Conservation (phyloP, 2,888 invertebrate species). For the Ditylenchus weischeri region DNA sequence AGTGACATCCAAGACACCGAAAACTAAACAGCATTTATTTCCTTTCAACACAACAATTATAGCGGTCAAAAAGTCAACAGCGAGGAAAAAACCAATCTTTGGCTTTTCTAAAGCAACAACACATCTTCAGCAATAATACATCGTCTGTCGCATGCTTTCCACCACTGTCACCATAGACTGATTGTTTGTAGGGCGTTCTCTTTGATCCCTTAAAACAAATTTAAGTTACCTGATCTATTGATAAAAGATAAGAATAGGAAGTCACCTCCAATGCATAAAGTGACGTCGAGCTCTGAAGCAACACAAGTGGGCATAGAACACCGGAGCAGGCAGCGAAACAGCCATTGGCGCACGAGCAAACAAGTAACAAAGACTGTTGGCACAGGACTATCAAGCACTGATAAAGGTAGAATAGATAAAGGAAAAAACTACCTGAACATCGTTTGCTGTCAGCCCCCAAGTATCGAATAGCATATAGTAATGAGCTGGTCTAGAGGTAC, state of each 20-base stretch:
- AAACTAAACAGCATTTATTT: too few relatives aligned
- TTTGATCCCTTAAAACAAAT: not conserved
- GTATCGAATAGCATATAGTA: slow-evolving; percentile 82
- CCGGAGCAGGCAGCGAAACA: slow-evolving; percentile 64
- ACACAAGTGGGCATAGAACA: slow-evolving; percentile 48
- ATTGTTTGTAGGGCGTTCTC: not conserved
- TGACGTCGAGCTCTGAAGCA: slow-evolving; percentile 28
- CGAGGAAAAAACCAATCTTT: too few relatives aligned
- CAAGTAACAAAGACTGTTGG: slow-evolving; percentile 80
- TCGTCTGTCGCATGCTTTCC: not conserved
- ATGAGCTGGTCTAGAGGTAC: slow-evolving; percentile 66
- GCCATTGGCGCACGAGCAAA: slow-evolving; percentile 74
- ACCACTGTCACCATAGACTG: not conserved
- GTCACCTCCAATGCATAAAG: slow-evolving; percentile 9
- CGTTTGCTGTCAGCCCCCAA: slow-evolving; percentile 70
- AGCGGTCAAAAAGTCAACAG: too few relatives aligned
- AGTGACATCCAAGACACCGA: too few relatives aligned
- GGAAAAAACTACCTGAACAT: slow-evolving; percentile 69
- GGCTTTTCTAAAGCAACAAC: too few relatives aligned
- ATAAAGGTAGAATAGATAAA: too few relatives aligned
- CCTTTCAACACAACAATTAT: too few relatives aligned
- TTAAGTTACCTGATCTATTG: too few relatives aligned
- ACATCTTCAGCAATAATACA: slow-evolving; percentile 4
- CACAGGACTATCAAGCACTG: slow-evolving; percentile 13
- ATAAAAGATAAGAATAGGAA: not conserved